Evolutionary conservation across 2,888 invertebrate genomes (phyloP), one percentile per base, ranked within the genome.

Genomic region (Himalopsyche japonica): DNA sequence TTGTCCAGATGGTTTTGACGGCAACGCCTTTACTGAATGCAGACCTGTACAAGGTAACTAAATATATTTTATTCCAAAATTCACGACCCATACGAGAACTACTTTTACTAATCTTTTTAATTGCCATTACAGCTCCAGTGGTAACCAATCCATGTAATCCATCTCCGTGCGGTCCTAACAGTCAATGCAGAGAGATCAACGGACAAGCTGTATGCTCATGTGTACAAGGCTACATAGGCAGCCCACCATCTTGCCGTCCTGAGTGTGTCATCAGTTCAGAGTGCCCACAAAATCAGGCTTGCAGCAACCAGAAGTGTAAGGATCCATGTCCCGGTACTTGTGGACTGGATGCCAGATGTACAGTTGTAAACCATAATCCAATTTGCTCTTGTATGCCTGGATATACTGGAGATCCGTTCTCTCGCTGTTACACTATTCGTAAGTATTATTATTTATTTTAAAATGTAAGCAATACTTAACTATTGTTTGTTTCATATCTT

Each of bases 251-350:
- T 15, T 96, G 96, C 89, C 92, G 96, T 87, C 96, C 96, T 10
- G 96, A 96, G 90, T 97, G 97, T 89, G 94, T 95, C 32, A 92
- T 95, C 37, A 96, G 95, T 88, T 94, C 95, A 0, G 97, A 97
- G 89, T 97, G 97, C 89, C 89, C 94, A 3, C 91, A 92, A 27
- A 93, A 95, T 87, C 94, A 94, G 88, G 95, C 97, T 5, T 97
- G 97, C 88, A 91, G 96, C 12, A 94, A 95, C 88, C 94, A 95
- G 87, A 96, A 96, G 90, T 97, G 97, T 89, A 89, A 91, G 34
- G 94, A 97, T 89, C 97, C 97, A 47, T 97, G 97, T 87, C 93
- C 94, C 43, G 94, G 94, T 84, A 94, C 94, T 81, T 96, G 95
- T 88, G 96, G 95, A 70, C 91, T 91, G 88, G 94, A 94, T 88